Evolutionary conservation across 1,140 invertebrate genomes (phyloP).

Genomic region (Drosophila insularis): DNA sequence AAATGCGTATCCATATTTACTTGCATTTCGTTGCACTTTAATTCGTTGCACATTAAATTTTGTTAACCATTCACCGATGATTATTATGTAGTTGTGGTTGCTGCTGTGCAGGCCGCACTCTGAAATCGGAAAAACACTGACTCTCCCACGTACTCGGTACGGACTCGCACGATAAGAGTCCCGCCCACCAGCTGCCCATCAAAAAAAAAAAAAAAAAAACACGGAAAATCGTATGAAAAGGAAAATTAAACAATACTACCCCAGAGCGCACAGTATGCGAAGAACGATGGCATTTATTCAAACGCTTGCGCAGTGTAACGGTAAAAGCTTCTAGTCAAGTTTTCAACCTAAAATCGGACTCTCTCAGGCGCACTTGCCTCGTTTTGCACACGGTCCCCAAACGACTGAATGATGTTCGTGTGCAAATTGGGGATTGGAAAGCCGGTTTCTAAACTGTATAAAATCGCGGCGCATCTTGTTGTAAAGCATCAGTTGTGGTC

Average conservation of each 20-base stretch:
- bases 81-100: slow-evolving; percentile 54
- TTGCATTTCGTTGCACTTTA: slow-evolving; percentile 72
- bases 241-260: slow-evolving; percentile 10
- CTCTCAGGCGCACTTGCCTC: no score
- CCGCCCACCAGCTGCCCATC: slow-evolving; percentile 43
- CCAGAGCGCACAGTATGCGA: slow-evolving; percentile 21
- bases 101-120: slow-evolving; percentile 63
- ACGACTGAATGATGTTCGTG: slow-evolving; percentile 52
- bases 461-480: slow-evolving; percentile 53
- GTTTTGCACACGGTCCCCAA: slow-evolving; percentile 58
- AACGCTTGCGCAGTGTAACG: slow-evolving; percentile 38
- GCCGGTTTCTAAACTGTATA: slow-evolving; percentile 71
- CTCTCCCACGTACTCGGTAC: slow-evolving; percentile 30
- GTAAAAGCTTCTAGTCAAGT: slow-evolving; percentile 26
- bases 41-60: slow-evolving; percentile 59
- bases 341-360: slow-evolving; percentile 17
- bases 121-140: slow-evolving; percentile 61
- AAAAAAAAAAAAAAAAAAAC: slow-evolving; percentile 17
- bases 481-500: slow-evolving; percentile 67
- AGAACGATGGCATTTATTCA: slow-evolving; percentile 19
- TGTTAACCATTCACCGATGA: slow-evolving; percentile 28
- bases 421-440: slow-evolving; percentile 70
- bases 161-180: slow-evolving; percentile 40
- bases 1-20: slow-evolving; percentile 58
- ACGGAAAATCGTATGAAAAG: slow-evolving; percentile 6